Evolutionary conservation across 2,113 vertebrate species (phyloP).

Genomic region (Laticauda colubrina): DNA sequence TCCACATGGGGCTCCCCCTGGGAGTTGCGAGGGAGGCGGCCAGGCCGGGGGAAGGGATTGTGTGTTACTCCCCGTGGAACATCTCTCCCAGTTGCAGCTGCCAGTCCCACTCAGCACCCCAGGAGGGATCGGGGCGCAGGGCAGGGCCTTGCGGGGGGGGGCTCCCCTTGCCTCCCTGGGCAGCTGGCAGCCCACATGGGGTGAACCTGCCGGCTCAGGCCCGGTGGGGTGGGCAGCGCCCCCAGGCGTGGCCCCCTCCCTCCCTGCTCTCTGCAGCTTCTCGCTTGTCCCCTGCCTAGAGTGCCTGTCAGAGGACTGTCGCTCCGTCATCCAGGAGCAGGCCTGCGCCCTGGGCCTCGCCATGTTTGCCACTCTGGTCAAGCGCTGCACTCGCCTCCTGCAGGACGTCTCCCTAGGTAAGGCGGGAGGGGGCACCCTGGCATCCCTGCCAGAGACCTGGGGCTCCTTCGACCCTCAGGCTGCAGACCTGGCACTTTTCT

Average conservation of each 20-base stretch:
- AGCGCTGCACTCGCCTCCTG: slow-evolving; percentile 85
- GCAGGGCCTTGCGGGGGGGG: background rate
- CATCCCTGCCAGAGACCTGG: background rate
- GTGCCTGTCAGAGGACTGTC: slow-evolving; percentile 75
- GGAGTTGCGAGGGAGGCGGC: background rate
- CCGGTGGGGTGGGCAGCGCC: background rate
- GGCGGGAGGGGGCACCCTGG: background rate
- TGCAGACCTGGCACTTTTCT: background rate
- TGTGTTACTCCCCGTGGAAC: fast-evolving
- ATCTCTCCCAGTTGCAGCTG: background rate
- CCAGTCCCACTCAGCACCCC: background rate
- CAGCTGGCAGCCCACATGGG: background rate
- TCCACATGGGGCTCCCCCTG: background rate
- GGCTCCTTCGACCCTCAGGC: background rate
- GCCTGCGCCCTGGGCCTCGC: slow-evolving; percentile 85
- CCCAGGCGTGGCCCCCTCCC: too few relatives aligned
- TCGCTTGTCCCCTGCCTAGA: slow-evolving; percentile 56
- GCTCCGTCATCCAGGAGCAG: slow-evolving; percentile 90
- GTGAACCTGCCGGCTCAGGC: background rate
- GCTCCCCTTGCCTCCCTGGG: background rate
- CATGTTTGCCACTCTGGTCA: slow-evolving; percentile 91
- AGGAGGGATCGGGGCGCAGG: background rate
- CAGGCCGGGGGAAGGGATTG: background rate
- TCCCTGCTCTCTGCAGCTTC: slow-evolving; percentile 9
- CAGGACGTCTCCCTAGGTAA: slow-evolving; percentile 80